Evolutionary conservation across 2,797 vertebrate genomes (phyloP).

Genomic region (Liparis tanakae): DNA sequence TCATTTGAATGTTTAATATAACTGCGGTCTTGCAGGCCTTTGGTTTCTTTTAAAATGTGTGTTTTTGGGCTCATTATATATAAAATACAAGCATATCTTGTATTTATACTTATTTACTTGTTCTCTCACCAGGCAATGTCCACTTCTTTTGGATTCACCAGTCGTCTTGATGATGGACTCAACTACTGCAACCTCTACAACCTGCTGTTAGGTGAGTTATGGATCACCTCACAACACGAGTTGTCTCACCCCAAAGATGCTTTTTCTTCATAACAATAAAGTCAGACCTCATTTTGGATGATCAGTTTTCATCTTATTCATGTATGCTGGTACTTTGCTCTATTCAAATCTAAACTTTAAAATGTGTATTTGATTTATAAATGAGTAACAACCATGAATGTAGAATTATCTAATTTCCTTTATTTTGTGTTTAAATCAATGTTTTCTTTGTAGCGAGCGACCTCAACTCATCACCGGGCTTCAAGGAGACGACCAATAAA

Average conservation of each 20-base stretch:
- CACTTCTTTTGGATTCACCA: not conserved
- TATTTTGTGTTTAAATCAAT: not conserved
- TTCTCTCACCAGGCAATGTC: constrained; percentile 25
- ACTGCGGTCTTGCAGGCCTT: not conserved
- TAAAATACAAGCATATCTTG: not conserved
- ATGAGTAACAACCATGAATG: no score
- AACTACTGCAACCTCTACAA: constrained; percentile 27
- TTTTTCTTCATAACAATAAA: no score
- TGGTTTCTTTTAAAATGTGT: not conserved
- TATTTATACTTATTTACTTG: not conserved
- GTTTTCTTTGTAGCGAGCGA: not conserved
- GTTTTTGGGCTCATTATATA: not conserved
- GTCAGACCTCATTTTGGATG: no score
- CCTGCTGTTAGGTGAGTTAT: constrained; percentile 59
- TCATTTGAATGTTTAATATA: not conserved
- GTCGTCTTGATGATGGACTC: not conserved
- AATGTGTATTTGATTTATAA: no score
- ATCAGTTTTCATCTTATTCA: no score
- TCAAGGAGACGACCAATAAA: constrained; percentile 18
- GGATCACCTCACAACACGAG: not conserved
- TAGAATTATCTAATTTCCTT: constrained; percentile 4
- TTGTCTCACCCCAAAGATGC: no score
- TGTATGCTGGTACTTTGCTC: no score
- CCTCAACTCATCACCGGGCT: not conserved
- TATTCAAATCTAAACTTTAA: not conserved